Percentiles rank a stretch among this genome's conserved stretches.
These are phyloP conservation scores for Trochalopteron elliotii DNA, from an alignment of 2,113 vertebrate genomes.

Conservation along the genomic window DNA sequence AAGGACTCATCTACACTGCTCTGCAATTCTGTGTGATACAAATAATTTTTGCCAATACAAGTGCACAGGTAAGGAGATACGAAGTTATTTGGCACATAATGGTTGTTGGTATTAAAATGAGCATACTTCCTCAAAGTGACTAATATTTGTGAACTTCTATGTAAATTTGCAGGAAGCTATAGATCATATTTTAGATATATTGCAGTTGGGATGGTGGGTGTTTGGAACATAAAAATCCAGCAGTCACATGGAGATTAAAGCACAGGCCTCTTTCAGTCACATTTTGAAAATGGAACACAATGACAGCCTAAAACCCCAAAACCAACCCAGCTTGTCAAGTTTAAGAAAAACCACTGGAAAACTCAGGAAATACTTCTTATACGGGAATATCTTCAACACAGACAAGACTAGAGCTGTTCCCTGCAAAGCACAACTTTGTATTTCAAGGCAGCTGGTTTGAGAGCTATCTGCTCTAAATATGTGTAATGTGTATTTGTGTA, in stretches of 20 bases:
- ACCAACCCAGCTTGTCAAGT: not conserved
- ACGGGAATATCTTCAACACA: not conserved
- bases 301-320: not conserved
- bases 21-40: not conserved
- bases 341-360: not conserved
- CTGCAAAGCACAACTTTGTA: not conserved
- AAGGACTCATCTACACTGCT: not conserved
- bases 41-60: not conserved
- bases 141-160: not conserved
- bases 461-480: not conserved
- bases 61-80: not conserved
- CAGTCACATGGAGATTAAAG: conserved; percentile 5
- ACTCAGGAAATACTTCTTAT: not conserved
- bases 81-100: not conserved
- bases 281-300: not conserved
- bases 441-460: not conserved
- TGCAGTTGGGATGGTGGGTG: conserved; percentile 3
- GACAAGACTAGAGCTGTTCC: not conserved
- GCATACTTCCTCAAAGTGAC: not conserved
- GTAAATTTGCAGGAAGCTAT: not conserved
- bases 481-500: not conserved
- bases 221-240: conserved; percentile 30
- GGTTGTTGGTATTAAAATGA: not conserved
- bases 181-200: conserved; percentile 1
- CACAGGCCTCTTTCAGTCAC: not conserved